Percentiles rank a stretch among this genome's conserved stretches.
Evolutionary conservation across 2,888 invertebrate species (phyloP).

Genomic region (Odontocerum albicorne): DNA sequence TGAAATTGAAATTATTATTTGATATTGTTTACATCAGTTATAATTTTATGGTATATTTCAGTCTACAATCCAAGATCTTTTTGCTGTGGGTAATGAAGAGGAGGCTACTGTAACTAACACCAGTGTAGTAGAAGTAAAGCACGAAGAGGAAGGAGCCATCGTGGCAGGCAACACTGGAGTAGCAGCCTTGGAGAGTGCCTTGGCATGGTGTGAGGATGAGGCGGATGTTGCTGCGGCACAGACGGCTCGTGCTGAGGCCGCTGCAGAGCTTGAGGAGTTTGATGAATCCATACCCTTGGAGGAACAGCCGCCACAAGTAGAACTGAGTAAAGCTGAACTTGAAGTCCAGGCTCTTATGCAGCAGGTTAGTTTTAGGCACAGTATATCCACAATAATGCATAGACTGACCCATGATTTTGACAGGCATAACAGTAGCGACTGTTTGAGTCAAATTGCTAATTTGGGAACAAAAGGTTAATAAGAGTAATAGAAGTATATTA

Average conservation of each 20-base stretch:
- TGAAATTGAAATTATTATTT: too few species aligned
- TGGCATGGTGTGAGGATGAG: conserved; percentile 93
- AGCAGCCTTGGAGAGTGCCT: conserved; percentile 74
- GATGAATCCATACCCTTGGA: conserved; percentile 92
- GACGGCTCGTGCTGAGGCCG: conserved; percentile 87
- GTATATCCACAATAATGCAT: neutral
- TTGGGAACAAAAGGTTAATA: too few species aligned
- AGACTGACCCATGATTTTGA: neutral
- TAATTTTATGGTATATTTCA: conserved; percentile 44
- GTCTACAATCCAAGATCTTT: conserved; percentile 92
- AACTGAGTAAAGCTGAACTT: conserved; percentile 69
- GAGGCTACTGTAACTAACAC: too few species aligned
- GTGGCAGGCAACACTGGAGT: conserved; percentile 57
- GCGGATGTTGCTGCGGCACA: conserved; percentile 90
- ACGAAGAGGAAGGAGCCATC: conserved; percentile 64
- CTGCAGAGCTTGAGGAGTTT: conserved; percentile 90
- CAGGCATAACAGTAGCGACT: too few species aligned
- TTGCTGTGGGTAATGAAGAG: conserved; percentile 72
- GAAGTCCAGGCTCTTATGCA: conserved; percentile 72
- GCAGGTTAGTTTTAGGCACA: conserved; percentile 62
- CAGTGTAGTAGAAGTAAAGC: conserved; percentile 67
- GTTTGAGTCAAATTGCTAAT: too few species aligned
- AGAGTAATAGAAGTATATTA: too few species aligned
- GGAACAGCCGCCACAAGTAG: conserved; percentile 56
- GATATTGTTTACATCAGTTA: too few species aligned